Conservation (phyloP, 2,113 vertebrate species). For the Octodon degus region DNA sequence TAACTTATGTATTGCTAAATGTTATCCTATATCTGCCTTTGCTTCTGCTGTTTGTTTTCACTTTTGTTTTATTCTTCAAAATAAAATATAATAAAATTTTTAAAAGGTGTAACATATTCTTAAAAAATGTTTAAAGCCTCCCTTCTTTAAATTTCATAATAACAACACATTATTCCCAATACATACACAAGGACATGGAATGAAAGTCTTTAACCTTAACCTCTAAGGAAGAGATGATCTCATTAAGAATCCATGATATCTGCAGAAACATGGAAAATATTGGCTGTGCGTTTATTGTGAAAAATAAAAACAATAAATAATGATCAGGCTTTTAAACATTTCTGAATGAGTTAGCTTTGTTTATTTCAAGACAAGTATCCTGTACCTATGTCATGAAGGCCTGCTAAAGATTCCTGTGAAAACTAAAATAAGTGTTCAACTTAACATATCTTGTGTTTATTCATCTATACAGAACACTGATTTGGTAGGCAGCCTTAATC, state of each 20-base stretch:
- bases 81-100: too few relatives aligned
- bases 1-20: too few relatives aligned
- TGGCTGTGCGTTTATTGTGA: not conserved
- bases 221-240: not conserved
- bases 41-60: too few relatives aligned
- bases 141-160: constrained; percentile 13
- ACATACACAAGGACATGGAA: not conserved
- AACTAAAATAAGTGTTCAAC: not conserved
- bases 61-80: too few relatives aligned
- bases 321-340: not conserved
- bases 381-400: not conserved
- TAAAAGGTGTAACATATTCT: not conserved
- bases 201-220: not conserved
- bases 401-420: not conserved
- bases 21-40: too few relatives aligned
- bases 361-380: not conserved
- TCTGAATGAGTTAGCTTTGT: not conserved
- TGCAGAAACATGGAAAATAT: not conserved
- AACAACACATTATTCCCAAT: not conserved
- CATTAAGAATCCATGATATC: not conserved
- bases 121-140: not conserved
- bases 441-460: not conserved
- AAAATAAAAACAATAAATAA: not conserved
- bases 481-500: not conserved
- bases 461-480: not conserved